phyloP scores from a whole-genome alignment of 1,140 invertebrate genomes.

The Mesaphorura yosii region DNA sequence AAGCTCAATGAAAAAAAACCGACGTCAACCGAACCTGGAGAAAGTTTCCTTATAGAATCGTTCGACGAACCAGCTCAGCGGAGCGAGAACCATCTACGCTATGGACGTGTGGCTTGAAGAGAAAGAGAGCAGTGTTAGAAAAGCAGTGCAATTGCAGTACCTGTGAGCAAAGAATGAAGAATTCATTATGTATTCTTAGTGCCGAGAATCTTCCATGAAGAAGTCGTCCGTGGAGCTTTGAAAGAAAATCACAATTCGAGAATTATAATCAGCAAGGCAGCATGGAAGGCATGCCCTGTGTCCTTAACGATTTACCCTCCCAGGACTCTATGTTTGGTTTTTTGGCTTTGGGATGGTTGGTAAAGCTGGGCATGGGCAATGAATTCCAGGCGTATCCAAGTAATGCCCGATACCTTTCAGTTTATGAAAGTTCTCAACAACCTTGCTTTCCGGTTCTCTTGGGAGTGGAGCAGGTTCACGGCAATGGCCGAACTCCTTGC shows the following conservation, averaged over 20 bases:
- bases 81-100: slow-evolving; percentile 11
- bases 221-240: slow-evolving; percentile 2
- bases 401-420: too few species aligned
- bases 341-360: not conserved
- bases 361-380: slow-evolving; percentile 13
- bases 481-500: not conserved
- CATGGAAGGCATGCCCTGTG: not conserved
- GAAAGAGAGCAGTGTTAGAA: too few species aligned
- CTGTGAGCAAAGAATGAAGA: too few species aligned
- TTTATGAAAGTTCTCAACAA: not conserved
- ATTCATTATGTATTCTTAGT: too few species aligned
- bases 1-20: too few species aligned
- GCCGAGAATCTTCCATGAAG: too few species aligned
- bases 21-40: too few species aligned
- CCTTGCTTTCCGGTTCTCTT: not conserved
- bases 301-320: not conserved
- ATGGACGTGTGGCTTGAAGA: slow-evolving; percentile 12
- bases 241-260: not conserved
- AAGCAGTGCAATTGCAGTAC: too few species aligned
- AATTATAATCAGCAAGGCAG: not conserved
- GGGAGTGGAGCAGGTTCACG: not conserved
- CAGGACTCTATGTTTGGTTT: not conserved
- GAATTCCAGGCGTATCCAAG: slow-evolving; percentile 1
- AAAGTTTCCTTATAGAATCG: slow-evolving; percentile 16
- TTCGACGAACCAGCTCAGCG: slow-evolving; percentile 12